Evolutionary conservation across 2,113 vertebrate genomes (phyloP).

Genomic region (Cettia cetti): DNA sequence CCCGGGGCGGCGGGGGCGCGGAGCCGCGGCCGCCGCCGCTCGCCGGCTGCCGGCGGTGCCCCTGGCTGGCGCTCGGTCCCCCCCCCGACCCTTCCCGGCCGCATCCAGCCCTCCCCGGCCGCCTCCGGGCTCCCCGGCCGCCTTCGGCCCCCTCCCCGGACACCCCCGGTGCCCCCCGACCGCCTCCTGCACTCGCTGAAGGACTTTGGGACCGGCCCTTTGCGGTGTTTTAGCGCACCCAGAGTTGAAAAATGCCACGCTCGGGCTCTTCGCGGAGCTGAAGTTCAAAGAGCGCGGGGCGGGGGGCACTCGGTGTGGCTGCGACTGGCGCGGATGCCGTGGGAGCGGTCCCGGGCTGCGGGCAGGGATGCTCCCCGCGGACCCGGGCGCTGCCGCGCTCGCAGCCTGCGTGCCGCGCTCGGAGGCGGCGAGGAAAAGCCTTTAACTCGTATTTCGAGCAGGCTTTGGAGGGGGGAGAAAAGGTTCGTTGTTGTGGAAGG

Average conservation of each 20-base stretch:
- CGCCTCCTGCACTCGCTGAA: neutral
- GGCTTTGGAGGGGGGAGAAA: neutral
- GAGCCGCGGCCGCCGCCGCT: neutral
- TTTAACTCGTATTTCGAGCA: neutral
- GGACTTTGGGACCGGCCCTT: neutral
- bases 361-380: neutral
- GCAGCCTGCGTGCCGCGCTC: neutral
- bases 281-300: neutral
- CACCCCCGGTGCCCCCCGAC: neutral
- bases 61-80: neutral
- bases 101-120: neutral
- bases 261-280: neutral
- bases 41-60: neutral
- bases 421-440: fast-evolving
- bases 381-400: neutral
- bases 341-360: neutral
- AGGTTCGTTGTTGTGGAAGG: neutral
- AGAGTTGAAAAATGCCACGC: neutral
- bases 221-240: neutral
- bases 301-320: neutral
- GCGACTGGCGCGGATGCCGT: neutral
- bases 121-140: neutral
- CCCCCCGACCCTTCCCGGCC: no score
- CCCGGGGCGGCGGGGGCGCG: neutral
- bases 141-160: neutral